phyloP scores from a whole-genome alignment of 2,113 vertebrate genomes.

The Dipodomys stephensi region DNA sequence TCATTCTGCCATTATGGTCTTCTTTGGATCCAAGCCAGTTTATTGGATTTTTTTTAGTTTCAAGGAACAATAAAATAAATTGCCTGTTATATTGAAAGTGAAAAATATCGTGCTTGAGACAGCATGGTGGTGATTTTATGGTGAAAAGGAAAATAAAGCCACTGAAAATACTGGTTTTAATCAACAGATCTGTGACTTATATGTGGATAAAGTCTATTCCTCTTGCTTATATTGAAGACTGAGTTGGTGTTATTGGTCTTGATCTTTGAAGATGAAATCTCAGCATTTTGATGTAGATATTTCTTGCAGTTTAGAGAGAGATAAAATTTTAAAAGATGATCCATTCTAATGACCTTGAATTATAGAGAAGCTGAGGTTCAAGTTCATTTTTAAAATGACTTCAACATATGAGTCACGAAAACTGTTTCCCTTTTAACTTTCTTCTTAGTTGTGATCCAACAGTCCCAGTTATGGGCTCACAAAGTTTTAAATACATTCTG shows the following conservation, averaged over 20 bases:
- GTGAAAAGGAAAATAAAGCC: conserved; percentile 66
- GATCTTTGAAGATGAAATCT: conserved; percentile 11
- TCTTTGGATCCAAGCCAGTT: conserved; percentile 73
- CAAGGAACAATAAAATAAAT: conserved; percentile 81
- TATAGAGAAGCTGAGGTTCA: not conserved
- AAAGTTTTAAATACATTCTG: not conserved
- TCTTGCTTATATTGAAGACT: not conserved
- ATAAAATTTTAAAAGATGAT: not conserved
- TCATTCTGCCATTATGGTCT: conserved; percentile 76
- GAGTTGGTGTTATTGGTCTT: not conserved
- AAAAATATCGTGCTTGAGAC: conserved; percentile 73
- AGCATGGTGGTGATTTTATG: conserved; percentile 76
- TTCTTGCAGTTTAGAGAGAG: conserved; percentile 23
- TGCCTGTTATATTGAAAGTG: conserved; percentile 73
- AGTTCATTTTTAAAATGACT: not conserved
- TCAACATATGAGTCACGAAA: not conserved
- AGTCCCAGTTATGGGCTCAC: not conserved
- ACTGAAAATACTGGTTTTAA: conserved; percentile 70
- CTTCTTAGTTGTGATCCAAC: not conserved
- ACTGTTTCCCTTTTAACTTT: not conserved
- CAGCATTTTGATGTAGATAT: not conserved
- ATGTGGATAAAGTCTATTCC: not conserved
- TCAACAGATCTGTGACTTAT: conserved; percentile 40
- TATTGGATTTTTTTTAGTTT: conserved; percentile 79
- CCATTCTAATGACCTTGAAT: not conserved